Base-by-base conservation (phyloP, 2,113 vertebrate genomes). In the Cheirogaleus medius region DNA sequence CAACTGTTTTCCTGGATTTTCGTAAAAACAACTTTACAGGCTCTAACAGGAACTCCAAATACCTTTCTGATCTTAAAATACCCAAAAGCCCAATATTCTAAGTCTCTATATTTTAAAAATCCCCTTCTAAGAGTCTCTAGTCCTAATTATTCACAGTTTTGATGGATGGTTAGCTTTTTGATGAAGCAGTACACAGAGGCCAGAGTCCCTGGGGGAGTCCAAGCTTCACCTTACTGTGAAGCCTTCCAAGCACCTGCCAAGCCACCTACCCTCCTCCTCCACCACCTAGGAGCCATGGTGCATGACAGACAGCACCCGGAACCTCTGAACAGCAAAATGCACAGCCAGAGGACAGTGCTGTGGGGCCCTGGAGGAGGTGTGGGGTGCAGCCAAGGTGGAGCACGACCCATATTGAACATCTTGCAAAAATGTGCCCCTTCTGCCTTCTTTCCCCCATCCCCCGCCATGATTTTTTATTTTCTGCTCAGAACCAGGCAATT, bases 21-120 rank as follows among this genome's bases (percentile, higher is more conserved):
- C 63, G 37, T 13, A 54, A 52, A 69, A 95, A 89, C 71, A 90
- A 60, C 20, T 54, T 64, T 14, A 84, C 49, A 52, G 23, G 68
- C 63, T 78, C 83, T 91, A 52, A 49, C 5, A 12, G 47, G 23
- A 7, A 82, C 21, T 86, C 47, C 80, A 73, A 80, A 90, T 63
- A 32, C 52, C 32, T 92, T 90, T 81, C 69, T 92, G 34, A 63
- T 78, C 54, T 90, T 83, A 89, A 87, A 96, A 90, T 84, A 83
- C 37, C 77, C 6, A 0, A 8, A 90, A 83, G 69, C 73, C 32
- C 74, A 78, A 54, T 42, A 58, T 42, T 80, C 37, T 54, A 91
- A 85, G 73, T n/a, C 34, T 69, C 60, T 73, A 0, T 25, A 27
- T 64, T 88, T 91, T 47, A 32, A 83, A 96, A 86, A 64, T 0